Percentiles rank a stretch among this genome's conserved stretches.
Evolutionary conservation across 2,888 invertebrate species (phyloP).

Genomic region (Caenorhabditis sinica): DNA sequence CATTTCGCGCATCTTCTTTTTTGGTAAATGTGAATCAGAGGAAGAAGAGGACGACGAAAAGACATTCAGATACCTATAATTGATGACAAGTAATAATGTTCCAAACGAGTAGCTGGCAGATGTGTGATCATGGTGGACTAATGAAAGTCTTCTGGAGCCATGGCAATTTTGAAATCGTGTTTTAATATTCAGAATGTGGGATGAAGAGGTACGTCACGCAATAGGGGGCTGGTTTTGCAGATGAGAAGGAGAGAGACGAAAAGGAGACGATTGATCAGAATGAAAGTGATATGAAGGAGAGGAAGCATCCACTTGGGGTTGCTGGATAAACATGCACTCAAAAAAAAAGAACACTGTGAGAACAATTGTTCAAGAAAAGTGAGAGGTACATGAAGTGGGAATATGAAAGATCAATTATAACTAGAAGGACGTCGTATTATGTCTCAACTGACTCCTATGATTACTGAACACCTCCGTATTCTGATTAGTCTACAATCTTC

Average conservation of each 20-base stretch:
- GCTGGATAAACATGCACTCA: conserved; percentile 25
- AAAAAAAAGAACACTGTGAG: neutral
- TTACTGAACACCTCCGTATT: no score
- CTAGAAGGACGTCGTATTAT: no score
- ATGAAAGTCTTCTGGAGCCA: conserved; percentile 15
- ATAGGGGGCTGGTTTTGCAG: conserved; percentile 35
- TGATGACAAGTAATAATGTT: conserved; percentile 51
- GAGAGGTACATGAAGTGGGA: neutral
- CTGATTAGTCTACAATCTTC: no score
- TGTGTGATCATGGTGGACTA: conserved; percentile 34
- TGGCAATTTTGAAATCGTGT: neutral
- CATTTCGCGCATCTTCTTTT: neutral
- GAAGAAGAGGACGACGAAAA: neutral
- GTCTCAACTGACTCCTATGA: no score
- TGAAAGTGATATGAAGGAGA: conserved; percentile 41
- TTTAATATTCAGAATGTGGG: conserved; percentile 34
- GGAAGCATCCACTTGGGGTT: conserved; percentile 1
- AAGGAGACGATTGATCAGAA: conserved; percentile 26
- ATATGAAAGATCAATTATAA: no score
- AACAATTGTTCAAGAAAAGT: neutral
- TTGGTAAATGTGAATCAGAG: neutral
- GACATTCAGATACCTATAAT: conserved; percentile 41
- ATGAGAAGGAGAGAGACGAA: conserved; percentile 19
- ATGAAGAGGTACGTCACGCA: conserved; percentile 54
- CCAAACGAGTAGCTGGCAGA: conserved; percentile 51